A percentile compares a stretch with the other conserved stretches of the same genome.
phyloP scores from a whole-genome alignment of 2,888 invertebrate species.

The Papilio gigon region DNA sequence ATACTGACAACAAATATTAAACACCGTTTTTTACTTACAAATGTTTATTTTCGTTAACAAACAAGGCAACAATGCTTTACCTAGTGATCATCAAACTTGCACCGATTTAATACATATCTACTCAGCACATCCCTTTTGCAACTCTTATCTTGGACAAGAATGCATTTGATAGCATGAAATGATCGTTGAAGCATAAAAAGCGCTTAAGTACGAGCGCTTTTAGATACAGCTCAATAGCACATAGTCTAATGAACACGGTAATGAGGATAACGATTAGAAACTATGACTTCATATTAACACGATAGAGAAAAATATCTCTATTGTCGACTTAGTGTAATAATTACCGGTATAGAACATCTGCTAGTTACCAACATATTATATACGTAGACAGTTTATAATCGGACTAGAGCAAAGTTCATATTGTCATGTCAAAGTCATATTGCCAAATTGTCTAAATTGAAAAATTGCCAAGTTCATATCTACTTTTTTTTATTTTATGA shows the following conservation, averaged over 20 bases:
- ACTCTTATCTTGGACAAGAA: conserved; percentile 32
- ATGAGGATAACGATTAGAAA: conserved; percentile 40
- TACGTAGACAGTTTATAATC: neutral
- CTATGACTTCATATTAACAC: conserved; percentile 33
- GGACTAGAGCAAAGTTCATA: neutral
- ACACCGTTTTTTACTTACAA: too few relatives aligned
- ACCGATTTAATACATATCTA: conserved; percentile 3
- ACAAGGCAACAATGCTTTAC: too few relatives aligned
- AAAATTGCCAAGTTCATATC: too few relatives aligned
- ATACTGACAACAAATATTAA: too few relatives aligned
- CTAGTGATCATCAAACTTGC: too few relatives aligned
- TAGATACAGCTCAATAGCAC: conserved; percentile 34
- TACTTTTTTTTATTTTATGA: too few relatives aligned
- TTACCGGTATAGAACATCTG: neutral
- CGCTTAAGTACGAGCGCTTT: conserved; percentile 32
- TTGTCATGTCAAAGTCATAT: too few relatives aligned
- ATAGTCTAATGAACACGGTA: conserved; percentile 34
- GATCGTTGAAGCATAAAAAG: conserved; percentile 34
- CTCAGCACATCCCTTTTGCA: neutral
- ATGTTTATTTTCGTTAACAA: too few relatives aligned
- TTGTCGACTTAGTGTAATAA: conserved; percentile 7
- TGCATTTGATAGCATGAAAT: conserved; percentile 32
- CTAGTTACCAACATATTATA: neutral
- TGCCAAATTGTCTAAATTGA: too few relatives aligned
- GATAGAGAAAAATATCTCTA: conserved; percentile 13